Evolutionary conservation across 2,797 vertebrate species (phyloP).

Genomic region (Heteromormyrus szaboi): DNA sequence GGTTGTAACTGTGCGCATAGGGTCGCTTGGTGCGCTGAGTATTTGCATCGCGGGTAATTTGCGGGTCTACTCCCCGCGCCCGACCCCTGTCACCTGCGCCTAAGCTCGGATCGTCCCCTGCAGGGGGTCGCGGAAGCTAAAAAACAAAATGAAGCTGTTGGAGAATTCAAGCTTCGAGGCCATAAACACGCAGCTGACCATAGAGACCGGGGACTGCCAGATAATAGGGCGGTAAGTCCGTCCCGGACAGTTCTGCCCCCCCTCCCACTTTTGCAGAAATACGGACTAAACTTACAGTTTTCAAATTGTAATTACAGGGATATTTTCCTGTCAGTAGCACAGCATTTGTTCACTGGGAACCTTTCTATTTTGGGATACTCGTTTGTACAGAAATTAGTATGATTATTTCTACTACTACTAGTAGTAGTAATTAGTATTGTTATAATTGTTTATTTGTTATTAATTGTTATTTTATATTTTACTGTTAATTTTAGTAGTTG

Average conservation of each 20-base stretch:
- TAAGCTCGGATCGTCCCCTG: not conserved
- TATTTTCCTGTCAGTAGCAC: not conserved
- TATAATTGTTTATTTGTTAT: not conserved
- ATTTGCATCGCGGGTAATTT: not conserved
- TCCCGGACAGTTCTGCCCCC: not conserved
- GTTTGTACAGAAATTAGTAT: not conserved
- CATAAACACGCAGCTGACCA: conserved; percentile 48
- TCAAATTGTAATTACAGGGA: not conserved
- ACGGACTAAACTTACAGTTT: not conserved
- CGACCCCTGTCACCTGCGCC: not conserved
- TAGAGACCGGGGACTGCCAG: conserved; percentile 49
- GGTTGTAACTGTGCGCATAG: not conserved
- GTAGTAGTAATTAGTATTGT: not conserved
- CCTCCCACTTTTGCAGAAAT: not conserved
- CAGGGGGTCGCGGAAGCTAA: not conserved
- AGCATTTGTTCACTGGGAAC: not conserved
- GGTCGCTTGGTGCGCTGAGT: not conserved
- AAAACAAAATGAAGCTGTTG: conserved; percentile 43
- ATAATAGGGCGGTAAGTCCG: conserved; percentile 48
- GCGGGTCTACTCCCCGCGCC: not conserved
- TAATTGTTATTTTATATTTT: not conserved
- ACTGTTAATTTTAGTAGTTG: not conserved
- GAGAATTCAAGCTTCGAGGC: conserved; percentile 52
- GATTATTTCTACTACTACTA: not conserved
- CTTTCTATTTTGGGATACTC: not conserved